A percentile compares a stretch with the other conserved stretches of the same genome.
phyloP scores from a whole-genome alignment of 2,113 vertebrate genomes.

The Mionectes macconnelli region DNA sequence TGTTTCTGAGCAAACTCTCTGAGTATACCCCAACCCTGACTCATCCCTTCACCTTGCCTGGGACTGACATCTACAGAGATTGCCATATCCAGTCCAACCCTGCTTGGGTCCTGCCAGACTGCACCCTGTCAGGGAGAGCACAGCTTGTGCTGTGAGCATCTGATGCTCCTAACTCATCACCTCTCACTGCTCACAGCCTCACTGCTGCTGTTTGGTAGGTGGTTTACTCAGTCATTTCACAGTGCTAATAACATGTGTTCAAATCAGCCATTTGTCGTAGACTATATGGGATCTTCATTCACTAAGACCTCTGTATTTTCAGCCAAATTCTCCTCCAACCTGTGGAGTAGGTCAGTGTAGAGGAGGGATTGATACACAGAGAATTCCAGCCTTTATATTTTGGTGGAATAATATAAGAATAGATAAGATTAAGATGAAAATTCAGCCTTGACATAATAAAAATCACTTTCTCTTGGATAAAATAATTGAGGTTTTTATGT shows the following conservation, averaged over 20 bases:
- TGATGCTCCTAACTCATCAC: background rate
- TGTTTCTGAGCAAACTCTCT: background rate
- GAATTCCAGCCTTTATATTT: background rate
- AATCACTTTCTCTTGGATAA: background rate
- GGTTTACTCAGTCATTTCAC: background rate
- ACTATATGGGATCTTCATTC: background rate
- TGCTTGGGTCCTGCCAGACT: background rate
- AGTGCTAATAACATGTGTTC: rapidly evolving
- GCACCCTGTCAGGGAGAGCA: background rate
- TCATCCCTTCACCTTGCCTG: background rate
- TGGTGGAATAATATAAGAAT: background rate
- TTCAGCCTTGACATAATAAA: background rate
- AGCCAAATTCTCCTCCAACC: background rate
- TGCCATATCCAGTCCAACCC: background rate
- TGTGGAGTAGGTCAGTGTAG: background rate
- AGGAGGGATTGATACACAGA: background rate
- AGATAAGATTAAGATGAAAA: background rate
- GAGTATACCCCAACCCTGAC: too few relatives aligned
- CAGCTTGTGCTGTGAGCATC: background rate
- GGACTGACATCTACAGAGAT: background rate
- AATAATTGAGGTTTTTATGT: background rate
- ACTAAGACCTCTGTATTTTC: background rate
- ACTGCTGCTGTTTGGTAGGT: background rate
- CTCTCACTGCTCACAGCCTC: too few relatives aligned
- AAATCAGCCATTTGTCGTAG: background rate